Percentiles rank a stretch among this genome's conserved stretches.
Conservation (phyloP, 2,113 vertebrate species). For the Pitta sordida region DNA sequence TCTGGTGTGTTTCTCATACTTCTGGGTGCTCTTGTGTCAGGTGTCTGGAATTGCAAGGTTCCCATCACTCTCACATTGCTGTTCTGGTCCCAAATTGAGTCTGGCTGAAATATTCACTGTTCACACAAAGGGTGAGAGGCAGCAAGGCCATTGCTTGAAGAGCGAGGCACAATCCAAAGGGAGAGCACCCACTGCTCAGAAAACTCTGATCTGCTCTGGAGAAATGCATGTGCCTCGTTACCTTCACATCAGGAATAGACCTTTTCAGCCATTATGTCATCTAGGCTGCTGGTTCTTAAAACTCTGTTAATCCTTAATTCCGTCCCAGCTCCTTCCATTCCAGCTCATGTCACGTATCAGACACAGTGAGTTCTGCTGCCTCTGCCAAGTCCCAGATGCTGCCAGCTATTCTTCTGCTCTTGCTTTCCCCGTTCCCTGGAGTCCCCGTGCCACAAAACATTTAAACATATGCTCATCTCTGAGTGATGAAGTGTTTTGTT, state of each 20-base stretch:
- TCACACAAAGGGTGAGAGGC: not conserved
- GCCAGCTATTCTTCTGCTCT: not conserved
- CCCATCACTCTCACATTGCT: not conserved
- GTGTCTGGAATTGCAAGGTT: not conserved
- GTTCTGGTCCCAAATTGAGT: not conserved
- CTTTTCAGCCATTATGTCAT: not conserved
- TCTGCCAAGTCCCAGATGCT: not conserved
- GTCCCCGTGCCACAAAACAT: not conserved
- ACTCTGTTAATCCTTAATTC: not conserved
- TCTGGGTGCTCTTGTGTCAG: not conserved
- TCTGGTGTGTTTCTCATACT: not conserved
- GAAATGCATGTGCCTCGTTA: not conserved
- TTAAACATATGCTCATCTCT: not conserved
- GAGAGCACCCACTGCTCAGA: not conserved
- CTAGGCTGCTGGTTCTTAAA: not conserved
- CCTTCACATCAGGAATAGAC: not conserved
- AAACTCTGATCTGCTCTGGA: not conserved
- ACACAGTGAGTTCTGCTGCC: not conserved
- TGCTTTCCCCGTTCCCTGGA: not conserved
- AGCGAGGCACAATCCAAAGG: rapidly evolving
- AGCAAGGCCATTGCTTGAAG: not conserved
- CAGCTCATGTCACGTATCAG: not conserved
- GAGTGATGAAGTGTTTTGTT: not conserved
- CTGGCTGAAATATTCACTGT: not conserved
- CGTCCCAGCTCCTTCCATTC: not conserved